Conservation (phyloP, 2,888 invertebrate species). For the Tachina fera region DNA sequence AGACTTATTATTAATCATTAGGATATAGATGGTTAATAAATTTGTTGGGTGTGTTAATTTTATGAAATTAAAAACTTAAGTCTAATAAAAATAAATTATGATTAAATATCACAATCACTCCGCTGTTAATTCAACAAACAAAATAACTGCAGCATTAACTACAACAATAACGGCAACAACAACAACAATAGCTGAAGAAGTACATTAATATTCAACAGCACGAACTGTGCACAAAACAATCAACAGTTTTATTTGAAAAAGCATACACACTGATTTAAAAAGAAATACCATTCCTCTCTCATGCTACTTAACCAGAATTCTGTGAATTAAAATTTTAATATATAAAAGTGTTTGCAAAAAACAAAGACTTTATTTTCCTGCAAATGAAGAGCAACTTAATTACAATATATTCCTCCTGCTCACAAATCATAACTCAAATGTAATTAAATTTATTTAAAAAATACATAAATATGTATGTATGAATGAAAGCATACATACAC, state of each 20-base stretch:
- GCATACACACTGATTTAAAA: conserved; percentile 13
- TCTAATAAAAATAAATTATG: conserved; percentile 5
- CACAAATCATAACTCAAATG: conserved; percentile 36
- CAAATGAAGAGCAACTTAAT: conserved; percentile 8
- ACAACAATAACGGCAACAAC: background rate
- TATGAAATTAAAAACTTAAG: background rate
- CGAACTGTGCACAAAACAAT: conserved; percentile 23
- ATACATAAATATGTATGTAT: no score
- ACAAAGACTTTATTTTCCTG: background rate
- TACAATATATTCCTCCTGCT: conserved; percentile 15
- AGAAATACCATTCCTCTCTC: background rate
- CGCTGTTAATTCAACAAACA: background rate
- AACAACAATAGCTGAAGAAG: background rate
- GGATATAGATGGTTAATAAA: conserved; percentile 60
- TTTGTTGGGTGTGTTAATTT: background rate
- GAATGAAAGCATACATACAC: no score
- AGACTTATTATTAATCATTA: conserved; percentile 52
- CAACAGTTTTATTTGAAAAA: conserved; percentile 20
- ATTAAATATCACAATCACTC: conserved; percentile 16
- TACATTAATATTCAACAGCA: background rate
- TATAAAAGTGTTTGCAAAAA: conserved; percentile 8
- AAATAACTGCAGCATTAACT: conserved; percentile 39
- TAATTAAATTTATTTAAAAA: background rate
- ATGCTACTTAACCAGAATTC: background rate
- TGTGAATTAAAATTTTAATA: background rate